Evolutionary conservation across 2,113 vertebrate species (phyloP).

Genomic region (Ahaetulla prasina): DNA sequence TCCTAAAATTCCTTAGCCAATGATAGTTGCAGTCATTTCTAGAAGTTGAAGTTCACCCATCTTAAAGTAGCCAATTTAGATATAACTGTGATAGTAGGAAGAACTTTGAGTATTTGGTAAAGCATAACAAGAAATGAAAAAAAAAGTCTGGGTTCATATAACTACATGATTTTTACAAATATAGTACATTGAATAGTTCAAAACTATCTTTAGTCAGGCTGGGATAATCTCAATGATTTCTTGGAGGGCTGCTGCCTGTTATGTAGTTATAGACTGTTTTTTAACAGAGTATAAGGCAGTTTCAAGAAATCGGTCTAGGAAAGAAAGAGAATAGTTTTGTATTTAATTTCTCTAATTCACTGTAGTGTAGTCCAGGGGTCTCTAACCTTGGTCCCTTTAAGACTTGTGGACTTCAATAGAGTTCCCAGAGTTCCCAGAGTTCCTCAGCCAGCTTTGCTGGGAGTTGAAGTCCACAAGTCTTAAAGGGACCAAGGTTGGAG

Average conservation of each 20-base stretch:
- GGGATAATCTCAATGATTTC: not conserved
- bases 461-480: too few species aligned
- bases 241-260: not conserved
- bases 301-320: not conserved
- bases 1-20: not conserved
- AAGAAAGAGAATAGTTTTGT: not conserved
- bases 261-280: not conserved
- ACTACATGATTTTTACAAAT: not conserved
- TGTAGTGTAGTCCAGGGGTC: not conserved
- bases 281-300: not conserved
- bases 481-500: too few species aligned
- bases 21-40: not conserved
- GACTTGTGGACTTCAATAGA: too few species aligned
- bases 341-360: not conserved
- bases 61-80: not conserved
- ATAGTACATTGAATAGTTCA: not conserved
- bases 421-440: too few species aligned
- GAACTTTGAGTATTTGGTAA: not conserved
- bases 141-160: not conserved
- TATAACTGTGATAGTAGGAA: not conserved
- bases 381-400: too few species aligned
- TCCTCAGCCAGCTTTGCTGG: too few species aligned
- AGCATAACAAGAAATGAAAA: not conserved
- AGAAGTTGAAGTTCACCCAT: not conserved
- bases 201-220: not conserved